Evolutionary conservation across 2,888 invertebrate species (phyloP), one percentile per base, ranked within the genome.

Genomic region (Drosophila paranaensis): DNA sequence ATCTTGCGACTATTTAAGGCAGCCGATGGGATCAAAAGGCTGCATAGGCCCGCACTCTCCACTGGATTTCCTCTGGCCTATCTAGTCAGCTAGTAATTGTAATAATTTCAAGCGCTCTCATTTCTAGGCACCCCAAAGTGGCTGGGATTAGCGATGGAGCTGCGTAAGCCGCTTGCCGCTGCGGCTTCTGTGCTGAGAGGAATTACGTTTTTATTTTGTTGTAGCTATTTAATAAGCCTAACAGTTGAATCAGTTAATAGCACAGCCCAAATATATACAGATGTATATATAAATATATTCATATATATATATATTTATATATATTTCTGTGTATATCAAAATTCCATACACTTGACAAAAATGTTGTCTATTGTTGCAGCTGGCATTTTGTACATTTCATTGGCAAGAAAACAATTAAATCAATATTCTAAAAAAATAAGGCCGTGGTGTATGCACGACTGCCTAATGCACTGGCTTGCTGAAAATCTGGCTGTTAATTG

Each of bases 101-200:
- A 69, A 86, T 86, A 69, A 80, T 86, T 81, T 83, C 70, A 56
- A 74, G 67, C 65, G 55, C 81, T 53, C 43, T 56, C 60, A 51
- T 62, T 60, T 27, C 54, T 53, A 45, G 78, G 58, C 66, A n/a
- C 39, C 43, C 9, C 14, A 72, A 66, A 65, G 57, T 43, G 61
- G 40, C 54, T 46, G 51, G 55, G 60, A 65, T 71, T 60, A 62
- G 61, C 14, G 39, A 66, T 62, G 73, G 58, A 43, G 53, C 48
- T 43, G 48, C 72, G 45, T 51, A 57, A 65, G 60, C 73, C 43
- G 40, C 57, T 56, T 46, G 8, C 2, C 11, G 68, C 2, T 14
- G 68, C 51, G 20, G 54, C 48, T n/a, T 20, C 48, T 16, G 51
- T 37, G 2, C 37, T 37, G 11, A n/a, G 53, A n/a, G 53, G 25